Base-by-base conservation (phyloP, 2,113 vertebrate genomes). In the Alexandromys fortis region DNA sequence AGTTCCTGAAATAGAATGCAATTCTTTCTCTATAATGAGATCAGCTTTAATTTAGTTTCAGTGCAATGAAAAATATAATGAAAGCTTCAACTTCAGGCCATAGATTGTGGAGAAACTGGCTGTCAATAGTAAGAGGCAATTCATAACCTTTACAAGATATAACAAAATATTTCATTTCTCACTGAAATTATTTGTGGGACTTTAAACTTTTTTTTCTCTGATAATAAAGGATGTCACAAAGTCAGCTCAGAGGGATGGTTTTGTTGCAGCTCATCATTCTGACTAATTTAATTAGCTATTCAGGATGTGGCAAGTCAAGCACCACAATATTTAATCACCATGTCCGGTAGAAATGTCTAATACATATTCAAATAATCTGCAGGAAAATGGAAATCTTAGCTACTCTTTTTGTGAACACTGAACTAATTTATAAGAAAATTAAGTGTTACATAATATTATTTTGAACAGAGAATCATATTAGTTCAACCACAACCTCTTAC, bases 41-140 rank as follows among this genome's bases (percentile, higher is more conserved):
- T 98, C 95, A 94, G 87, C 95, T 98, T 98, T 98, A 97, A 98
- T 98, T 98, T 98, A 97, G 97, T 98, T 98, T 98, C 86, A 49
- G 72, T 92, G 81, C 94, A 97, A 96, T 98, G 96, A 98, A 98
- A 91, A 98, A 97, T 96, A 94, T 88, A 98, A 98, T 97, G 89
- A 94, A 94, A 97, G 94, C 42, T 79, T 97, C 93, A 98, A 95
- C 91, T 95, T 92, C 61, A 93, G 96, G 93, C 96, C 0, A 0
- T 76, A 92, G 52, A 93, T 65, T 98, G 94, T 22, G 30, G 85
- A 96, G 58, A 85, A 98, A 97, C 93, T 95, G 94, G 58, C 52
- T 90, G n/a, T 97, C 91, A 96, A 35, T 67, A 14, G 95, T 95
- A 89, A 26, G 5, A 96, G 92, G 89, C 52, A 95, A 92, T 73